Evolutionary conservation across 2,888 invertebrate genomes (phyloP), one percentile per base, ranked within the genome.

Genomic region (Acleris laterana): DNA sequence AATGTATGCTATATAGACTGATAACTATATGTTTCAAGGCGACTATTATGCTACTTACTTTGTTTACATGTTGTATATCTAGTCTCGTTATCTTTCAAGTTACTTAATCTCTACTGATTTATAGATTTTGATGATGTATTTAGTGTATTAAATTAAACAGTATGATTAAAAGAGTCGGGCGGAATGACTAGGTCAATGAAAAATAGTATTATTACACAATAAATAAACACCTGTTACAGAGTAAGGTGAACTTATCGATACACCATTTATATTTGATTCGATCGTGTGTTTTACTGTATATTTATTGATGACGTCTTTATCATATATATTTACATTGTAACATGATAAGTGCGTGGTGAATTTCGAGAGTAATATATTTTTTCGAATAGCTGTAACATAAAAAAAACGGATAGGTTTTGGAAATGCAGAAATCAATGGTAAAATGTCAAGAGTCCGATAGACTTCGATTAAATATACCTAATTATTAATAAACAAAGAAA

Each of bases 21-120:
- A 91, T 92, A 90, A 85, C 85, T 85, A 90, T 88, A 82, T 88
- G 86, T 88, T 88, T 81, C 91, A 92, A 91, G 92, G 92, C 83
- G 85, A 86, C 85, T 77, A 85, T 89, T 88, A 88, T 85, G 87
- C 87, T 88, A 89, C 83, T 62, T 46, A 61, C 57, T 62, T 62
- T 62, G 57, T 62, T 66, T 51, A 61, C 61, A 52, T 66, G 42
- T 59, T 53, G 46, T 59, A 25, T 51, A 25, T 57, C 28, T 55
- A 20, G 19, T 17, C 19, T 60, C 6, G 16, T 49, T 53, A 65
- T 55, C 44, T 44, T 60, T 56, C 20, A 5, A 44, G 32, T 65
- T 44, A 51, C 63, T 51, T 44, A 42, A 13, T 4, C 38, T 38
- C 13, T 38, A 3, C 38, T 38, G 38, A 38, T 38, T 38, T 38